phyloP scores from a whole-genome alignment of 2,113 vertebrate genomes.

The Ctenodactylus gundi region DNA sequence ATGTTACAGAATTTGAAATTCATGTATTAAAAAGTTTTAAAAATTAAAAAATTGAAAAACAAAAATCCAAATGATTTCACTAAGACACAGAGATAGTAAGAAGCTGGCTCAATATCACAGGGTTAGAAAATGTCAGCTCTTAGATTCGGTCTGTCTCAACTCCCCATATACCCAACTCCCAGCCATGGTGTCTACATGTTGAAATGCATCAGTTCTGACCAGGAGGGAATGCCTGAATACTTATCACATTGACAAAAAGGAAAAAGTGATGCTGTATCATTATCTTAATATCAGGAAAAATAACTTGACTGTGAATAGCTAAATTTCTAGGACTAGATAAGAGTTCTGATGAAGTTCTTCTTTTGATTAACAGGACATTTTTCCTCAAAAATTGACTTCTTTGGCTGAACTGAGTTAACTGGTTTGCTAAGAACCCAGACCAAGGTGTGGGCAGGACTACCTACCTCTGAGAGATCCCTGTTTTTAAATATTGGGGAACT shows the following conservation, averaged over 20 bases:
- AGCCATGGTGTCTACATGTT: rapidly evolving
- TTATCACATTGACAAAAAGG: neutral
- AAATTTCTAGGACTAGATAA: neutral
- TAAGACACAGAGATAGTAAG: neutral
- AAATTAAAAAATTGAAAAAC: too few relatives aligned
- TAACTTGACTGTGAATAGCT: neutral
- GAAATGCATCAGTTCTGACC: neutral
- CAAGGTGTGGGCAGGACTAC: too few relatives aligned
- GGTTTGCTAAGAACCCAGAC: too few relatives aligned
- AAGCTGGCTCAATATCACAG: neutral
- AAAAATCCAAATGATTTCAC: neutral
- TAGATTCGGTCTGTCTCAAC: neutral
- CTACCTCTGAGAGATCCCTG: too few relatives aligned
- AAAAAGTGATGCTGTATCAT: neutral
- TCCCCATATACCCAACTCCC: neutral
- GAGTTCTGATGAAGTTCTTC: neutral
- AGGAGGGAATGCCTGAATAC: neutral
- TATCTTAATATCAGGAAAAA: neutral
- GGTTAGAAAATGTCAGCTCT: neutral
- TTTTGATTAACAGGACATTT: too few relatives aligned
- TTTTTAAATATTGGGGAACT: too few relatives aligned
- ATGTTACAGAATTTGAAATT: too few relatives aligned
- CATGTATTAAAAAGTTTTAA: neutral
- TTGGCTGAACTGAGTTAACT: too few relatives aligned
- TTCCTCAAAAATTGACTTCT: too few relatives aligned